Conservation (phyloP, 2,888 invertebrate genomes). For the Thymelicus acteon region DNA sequence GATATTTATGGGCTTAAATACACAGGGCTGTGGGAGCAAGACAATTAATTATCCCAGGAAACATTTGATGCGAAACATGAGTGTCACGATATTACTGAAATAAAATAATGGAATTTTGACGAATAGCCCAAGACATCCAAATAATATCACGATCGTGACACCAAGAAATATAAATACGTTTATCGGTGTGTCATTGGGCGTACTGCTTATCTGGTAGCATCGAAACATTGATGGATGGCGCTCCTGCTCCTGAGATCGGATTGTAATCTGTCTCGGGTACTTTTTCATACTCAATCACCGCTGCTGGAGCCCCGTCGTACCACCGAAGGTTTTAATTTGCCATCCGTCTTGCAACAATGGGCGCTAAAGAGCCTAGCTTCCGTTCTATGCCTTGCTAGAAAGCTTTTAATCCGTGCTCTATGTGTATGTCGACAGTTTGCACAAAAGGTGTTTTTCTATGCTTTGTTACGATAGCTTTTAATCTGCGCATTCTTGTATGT, state of each 20-base stretch:
- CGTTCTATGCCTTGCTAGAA: conserved; percentile 36
- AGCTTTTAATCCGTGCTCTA: conserved; percentile 36
- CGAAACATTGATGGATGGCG: conserved; percentile 57
- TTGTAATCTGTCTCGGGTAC: conserved; percentile 66
- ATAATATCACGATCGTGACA: neutral
- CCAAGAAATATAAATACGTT: neutral
- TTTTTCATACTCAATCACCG: conserved; percentile 82
- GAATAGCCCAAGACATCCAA: neutral
- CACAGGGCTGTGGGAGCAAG: neutral
- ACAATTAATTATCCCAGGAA: conserved; percentile 22
- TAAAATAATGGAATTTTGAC: neutral
- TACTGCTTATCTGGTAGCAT: conserved; percentile 37
- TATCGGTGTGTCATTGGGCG: conserved; percentile 27
- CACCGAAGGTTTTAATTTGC: conserved; percentile 70
- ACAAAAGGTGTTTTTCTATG: conserved; percentile 38
- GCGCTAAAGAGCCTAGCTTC: conserved; percentile 34
- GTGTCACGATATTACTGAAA: neutral
- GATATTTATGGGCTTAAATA: conserved; percentile 19
- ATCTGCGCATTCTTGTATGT: conserved; percentile 34
- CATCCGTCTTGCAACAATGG: conserved; percentile 74
- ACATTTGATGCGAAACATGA: neutral
- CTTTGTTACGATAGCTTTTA: conserved; percentile 35
- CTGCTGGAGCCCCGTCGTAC: conserved; percentile 43
- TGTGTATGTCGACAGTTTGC: conserved; percentile 29
- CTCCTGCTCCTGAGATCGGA: conserved; percentile 56